These are phyloP conservation scores for Triplophysa dalaica DNA, from an alignment of 2,113 vertebrate genomes.

Conservation along the genomic window DNA sequence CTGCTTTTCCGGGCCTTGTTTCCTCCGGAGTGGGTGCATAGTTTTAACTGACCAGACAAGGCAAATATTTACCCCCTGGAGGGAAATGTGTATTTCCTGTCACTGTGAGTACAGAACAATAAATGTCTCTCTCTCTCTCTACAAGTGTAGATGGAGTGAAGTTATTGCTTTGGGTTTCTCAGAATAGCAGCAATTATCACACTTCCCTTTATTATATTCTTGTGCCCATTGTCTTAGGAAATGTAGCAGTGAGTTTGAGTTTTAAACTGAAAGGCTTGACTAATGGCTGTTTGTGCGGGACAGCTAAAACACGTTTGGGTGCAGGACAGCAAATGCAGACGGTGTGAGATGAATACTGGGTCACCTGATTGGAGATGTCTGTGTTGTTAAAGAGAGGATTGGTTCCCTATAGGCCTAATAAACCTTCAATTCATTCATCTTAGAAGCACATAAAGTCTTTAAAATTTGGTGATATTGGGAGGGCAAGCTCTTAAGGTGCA, in stretches of 20 bases:
- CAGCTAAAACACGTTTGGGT: not conserved
- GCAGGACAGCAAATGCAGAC: not conserved
- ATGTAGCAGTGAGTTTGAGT: slow-evolving; percentile 44
- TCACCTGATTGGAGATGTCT: not conserved
- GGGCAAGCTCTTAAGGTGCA: no score
- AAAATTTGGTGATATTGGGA: no score
- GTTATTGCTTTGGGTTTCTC: slow-evolving; percentile 55
- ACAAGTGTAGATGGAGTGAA: slow-evolving; percentile 24
- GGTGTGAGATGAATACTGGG: not conserved
- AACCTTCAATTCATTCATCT: no score
- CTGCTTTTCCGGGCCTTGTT: slow-evolving; percentile 43
- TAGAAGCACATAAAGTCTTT: no score
- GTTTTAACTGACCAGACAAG: slow-evolving; percentile 69
- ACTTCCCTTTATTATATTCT: slow-evolving; percentile 79
- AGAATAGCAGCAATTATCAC: slow-evolving; percentile 82
- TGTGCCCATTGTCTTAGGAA: slow-evolving; percentile 62
- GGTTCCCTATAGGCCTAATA: no score
- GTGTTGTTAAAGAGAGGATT: no score
- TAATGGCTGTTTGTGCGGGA: slow-evolving; percentile 1
- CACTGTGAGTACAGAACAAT: slow-evolving; percentile 68
- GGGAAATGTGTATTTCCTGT: slow-evolving; percentile 79
- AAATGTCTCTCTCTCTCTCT: slow-evolving; percentile 68
- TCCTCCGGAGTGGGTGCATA: slow-evolving; percentile 42
- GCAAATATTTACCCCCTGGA: slow-evolving; percentile 72
- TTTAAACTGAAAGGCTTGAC: slow-evolving; percentile 13